Base-by-base conservation (phyloP, 2,797 vertebrate genomes). In the Tinamus major region DNA sequence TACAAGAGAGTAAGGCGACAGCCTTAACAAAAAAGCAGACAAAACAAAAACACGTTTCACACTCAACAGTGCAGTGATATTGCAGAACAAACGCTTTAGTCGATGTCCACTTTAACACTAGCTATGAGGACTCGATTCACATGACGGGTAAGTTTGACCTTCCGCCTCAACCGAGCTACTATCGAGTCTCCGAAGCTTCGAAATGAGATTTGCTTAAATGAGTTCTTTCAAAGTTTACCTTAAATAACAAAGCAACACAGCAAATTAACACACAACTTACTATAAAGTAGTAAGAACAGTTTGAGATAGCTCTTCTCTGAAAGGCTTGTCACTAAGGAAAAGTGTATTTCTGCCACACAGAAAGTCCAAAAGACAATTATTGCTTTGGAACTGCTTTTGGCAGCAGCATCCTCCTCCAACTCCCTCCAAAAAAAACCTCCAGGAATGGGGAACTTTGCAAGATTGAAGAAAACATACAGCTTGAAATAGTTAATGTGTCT, bases 221-320 rank as follows among this genome's bases (percentile, higher is more conserved):
- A 46, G 5, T 76, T 39, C 29, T 80, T 91, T 65, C 48, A 55
- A 90, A 59, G 81, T 75, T 64, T 90, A 72, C 70, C 56, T 29
- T 77, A 69, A 72, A 69, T 72, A 58, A 85, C 46, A 94, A 89
- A 84, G 42, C 3, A 58, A 85, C 46, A 94, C 86, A 84, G 42
- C 3, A 90, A 94, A 85, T 93, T 85, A 96, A 84, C 75, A 90
- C 27, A 80, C 55, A 93, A 84, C 23, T 53, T 79, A 89, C 3
- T 61, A 80, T 7, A 90, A 89, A 48, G 76, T 26, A 51, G 74
- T 0, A 91, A 39, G 91, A 95, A 87, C 17, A 81, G 76, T 42
- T 77, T 33, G 75, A 65, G 87, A 48, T 10, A 48, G 67, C 46
- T 70, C 5, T 39, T 80, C 44, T 80, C 39, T 69, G 41, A 26